Conservation (phyloP, 2,888 invertebrate species). For the Orthosia incerta region DNA sequence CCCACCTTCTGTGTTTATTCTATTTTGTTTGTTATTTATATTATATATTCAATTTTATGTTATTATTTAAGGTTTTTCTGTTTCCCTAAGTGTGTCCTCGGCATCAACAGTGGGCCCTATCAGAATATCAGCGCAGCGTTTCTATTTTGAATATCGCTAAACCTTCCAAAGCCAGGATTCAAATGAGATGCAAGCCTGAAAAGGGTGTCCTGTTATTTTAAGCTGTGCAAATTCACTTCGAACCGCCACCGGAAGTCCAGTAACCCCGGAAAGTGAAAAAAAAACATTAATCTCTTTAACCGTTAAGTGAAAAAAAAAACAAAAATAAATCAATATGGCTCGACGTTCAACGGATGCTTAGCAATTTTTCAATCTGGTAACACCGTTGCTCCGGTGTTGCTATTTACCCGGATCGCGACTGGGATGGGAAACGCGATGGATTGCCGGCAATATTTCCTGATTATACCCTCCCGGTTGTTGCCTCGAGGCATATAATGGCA, state of each 20-base stretch:
- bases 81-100: too few species aligned
- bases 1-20: too few species aligned
- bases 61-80: too few species aligned
- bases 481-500: conserved; percentile 53
- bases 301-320: conserved; percentile 49
- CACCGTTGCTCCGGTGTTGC: conserved; percentile 58
- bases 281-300: conserved; percentile 20
- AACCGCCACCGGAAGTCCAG: conserved; percentile 12
- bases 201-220: conserved; percentile 18
- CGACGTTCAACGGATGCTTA: conserved; percentile 59
- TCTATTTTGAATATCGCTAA: too few species aligned
- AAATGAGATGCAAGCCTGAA: conserved; percentile 6
- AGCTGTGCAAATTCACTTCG: conserved; percentile 5
- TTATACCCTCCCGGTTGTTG: conserved; percentile 60
- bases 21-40: too few species aligned
- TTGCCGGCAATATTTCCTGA: conserved; percentile 74
- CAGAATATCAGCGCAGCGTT: too few species aligned
- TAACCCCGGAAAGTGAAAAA: conserved; percentile 16
- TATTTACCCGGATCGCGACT: conserved; percentile 62
- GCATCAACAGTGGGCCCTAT: too few species aligned
- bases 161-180: background rate
- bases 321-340: conserved; percentile 53
- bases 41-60: too few species aligned
- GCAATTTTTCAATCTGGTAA: conserved; percentile 67
- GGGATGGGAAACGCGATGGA: conserved; percentile 70